phyloP scores from a whole-genome alignment of 2,797 vertebrate species.

The Myotis planiceps region DNA sequence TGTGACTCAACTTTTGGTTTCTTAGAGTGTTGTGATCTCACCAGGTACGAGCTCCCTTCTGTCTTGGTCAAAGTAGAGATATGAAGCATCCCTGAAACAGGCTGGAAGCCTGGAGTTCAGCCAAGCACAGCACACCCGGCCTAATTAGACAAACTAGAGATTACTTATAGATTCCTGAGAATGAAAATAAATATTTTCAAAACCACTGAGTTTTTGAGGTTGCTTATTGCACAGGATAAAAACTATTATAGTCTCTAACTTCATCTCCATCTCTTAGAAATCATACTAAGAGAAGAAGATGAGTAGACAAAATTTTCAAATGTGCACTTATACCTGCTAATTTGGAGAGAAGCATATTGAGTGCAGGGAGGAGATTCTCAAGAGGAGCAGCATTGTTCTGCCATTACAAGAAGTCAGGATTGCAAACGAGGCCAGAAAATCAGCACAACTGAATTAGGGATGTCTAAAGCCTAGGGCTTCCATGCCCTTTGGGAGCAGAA shows the following conservation, averaged over 20 bases:
- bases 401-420: not conserved
- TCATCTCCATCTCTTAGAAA: slow-evolving; percentile 11
- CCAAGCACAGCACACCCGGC: not conserved
- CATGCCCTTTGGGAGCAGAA: not conserved
- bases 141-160: not conserved
- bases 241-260: not conserved
- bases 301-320: not conserved
- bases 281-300: not conserved
- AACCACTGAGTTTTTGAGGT: not conserved
- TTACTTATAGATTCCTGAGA: not conserved
- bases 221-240: not conserved
- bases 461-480: not conserved
- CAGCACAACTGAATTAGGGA: not conserved
- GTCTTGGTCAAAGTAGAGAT: not conserved
- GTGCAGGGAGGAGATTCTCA: not conserved
- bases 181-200: not conserved
- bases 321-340: not conserved
- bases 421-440: not conserved
- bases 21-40: not conserved
- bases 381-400: not conserved
- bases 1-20: not conserved
- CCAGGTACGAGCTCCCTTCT: not conserved
- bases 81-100: not conserved
- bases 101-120: not conserved
- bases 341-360: not conserved